Conservation (phyloP, 2,113 vertebrate genomes). For the Pontoporia blainvillei region DNA sequence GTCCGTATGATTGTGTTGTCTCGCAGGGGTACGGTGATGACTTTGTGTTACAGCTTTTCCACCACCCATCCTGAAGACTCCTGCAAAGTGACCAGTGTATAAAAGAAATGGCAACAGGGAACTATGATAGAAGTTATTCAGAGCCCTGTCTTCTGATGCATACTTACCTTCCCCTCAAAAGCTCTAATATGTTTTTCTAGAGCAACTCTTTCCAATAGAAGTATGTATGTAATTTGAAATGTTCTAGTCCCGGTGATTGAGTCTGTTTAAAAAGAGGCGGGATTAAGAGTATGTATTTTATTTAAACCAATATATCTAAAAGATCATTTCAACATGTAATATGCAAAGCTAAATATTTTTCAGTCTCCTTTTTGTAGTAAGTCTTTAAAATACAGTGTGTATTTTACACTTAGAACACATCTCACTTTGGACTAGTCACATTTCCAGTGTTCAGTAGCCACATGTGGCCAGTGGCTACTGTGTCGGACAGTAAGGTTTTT, state of each 20-base stretch:
- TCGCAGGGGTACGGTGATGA: not conserved
- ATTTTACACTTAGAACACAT: not conserved
- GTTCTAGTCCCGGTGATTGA: not conserved
- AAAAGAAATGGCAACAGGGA: not conserved
- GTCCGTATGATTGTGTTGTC: not conserved
- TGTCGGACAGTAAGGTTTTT: not conserved
- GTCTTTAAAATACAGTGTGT: not conserved
- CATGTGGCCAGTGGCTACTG: not conserved
- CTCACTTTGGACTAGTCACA: not conserved
- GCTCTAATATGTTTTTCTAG: not conserved
- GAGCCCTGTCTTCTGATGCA: not conserved
- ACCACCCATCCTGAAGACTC: not conserved
- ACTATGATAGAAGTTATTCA: not conserved
- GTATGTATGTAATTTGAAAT: not conserved
- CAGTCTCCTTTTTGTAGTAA: not conserved
- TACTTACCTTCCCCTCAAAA: not conserved
- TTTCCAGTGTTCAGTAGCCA: not conserved
- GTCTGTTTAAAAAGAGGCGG: not conserved
- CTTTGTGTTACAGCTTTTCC: not conserved
- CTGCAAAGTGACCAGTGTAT: not conserved
- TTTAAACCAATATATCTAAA: not conserved
- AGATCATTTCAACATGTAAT: not conserved
- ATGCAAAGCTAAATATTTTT: not conserved
- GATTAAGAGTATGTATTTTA: not conserved
- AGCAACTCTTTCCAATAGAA: not conserved